Conservation (phyloP, 53 echinoderm and acorn worm species). For the Echinometra lucunter region DNA sequence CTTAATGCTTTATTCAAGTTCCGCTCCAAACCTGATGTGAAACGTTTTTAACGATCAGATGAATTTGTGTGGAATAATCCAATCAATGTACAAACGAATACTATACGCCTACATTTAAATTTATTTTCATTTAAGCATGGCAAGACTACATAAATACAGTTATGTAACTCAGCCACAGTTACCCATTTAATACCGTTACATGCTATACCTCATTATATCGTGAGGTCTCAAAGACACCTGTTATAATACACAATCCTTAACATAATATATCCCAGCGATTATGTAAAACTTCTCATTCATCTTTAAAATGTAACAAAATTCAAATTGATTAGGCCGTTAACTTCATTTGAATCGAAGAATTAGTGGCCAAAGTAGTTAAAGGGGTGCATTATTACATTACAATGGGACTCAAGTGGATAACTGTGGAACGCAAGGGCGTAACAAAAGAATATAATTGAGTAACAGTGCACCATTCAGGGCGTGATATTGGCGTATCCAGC, state of each 20-base stretch:
- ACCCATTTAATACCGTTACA: background rate
- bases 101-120: no score
- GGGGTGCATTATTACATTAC: conserved; percentile 12
- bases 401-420: background rate
- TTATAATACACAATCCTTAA: background rate
- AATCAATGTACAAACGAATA: background rate
- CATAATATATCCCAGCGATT: no score
- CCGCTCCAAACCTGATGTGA: background rate
- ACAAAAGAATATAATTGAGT: background rate
- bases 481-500: background rate
- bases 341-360: background rate
- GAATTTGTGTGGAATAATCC: background rate
- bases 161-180: no score
- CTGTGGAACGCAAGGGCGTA: background rate
- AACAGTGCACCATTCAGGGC: background rate
- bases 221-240: background rate
- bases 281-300: background rate
- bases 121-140: no score
- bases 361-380: background rate
- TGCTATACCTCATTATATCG: background rate
- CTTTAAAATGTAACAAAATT: background rate
- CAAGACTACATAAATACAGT: no score
- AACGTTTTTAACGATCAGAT: background rate
- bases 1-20: background rate
- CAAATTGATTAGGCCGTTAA: background rate